Base-by-base conservation (phyloP, 2,797 vertebrate genomes). In the Aulostomus chinensis region DNA sequence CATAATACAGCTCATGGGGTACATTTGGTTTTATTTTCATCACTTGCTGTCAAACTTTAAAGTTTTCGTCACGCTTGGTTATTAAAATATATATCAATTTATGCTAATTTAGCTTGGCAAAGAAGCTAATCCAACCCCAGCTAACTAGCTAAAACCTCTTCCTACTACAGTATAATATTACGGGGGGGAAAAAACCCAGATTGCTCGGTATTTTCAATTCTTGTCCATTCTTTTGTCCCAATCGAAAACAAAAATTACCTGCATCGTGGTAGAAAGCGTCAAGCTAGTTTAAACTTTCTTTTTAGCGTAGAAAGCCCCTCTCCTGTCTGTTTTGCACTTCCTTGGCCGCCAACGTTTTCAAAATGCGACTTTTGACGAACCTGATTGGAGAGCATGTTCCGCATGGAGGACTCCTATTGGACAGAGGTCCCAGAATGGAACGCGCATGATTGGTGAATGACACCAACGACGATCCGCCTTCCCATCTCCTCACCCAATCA, bases 281-380 rank as follows among this genome's bases (percentile, higher is more conserved):
- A 2, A 5, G 21, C 21, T 7, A 2, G 1, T 17, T 28, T 5
- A 12, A 11, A n/a, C n/a, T n/a, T n/a, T n/a, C 1, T n/a, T 26
- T 15, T 16, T 3, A 24, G 0, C 6, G 16, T 40, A 9, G 28
- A 33, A 35, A 18, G 1, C 2, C 11, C 17, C 1, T 8, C 21
- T 12, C 17, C 7, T n/a, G 3, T 34, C 2, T 34, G 4, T 34
- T 18, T 15, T 2, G 7, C 42, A 52, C 31, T 15, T 36, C 16
- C 6, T 7, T 33, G 1, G 52, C 86, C 86, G 88, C 85, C 84
- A 88, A 81, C 61, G 60, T 74, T 88, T 91, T 86, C 73, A 85
- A 91, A 89, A 86, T 56, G 20, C 14, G 22, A 1, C 4, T 21
- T 12, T 32, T 1, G 20, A 1, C 12, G 16, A 43, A 36, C 0